Evolutionary conservation across 2,888 invertebrate species (phyloP), one percentile per base, ranked within the genome.

Genomic region (Ormyrus pomaceus): DNA sequence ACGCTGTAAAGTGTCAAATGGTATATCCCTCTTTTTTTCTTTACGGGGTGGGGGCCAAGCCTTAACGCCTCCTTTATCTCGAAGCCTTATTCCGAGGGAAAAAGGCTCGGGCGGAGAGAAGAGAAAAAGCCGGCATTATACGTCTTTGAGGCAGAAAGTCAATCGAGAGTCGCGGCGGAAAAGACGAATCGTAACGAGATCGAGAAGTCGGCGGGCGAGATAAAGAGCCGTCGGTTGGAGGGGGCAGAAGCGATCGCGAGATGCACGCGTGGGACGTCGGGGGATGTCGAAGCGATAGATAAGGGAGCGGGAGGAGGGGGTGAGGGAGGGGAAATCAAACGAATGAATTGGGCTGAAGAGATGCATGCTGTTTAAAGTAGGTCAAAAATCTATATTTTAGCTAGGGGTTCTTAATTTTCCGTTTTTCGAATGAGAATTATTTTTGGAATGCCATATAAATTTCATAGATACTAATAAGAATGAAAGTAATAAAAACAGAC

Each of bases 181-280:
- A 51, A 72, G 72, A 71, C 61, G 71, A 72, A 72, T 61, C 61
- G 59, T 71, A 71, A 62, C 72, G 72, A 72, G 62, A 72, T 62
- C 72, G 71, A 53, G 45, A 58, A 70, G 13, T 46, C 50, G 11
- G 8, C 13, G 48, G 8, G 53, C 4, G 62, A 62, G 62, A 55
- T 72, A 70, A 59, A 70, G 58, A 51, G 59, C 45, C 19, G 5
- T 19, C 46, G 68, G 19, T 19, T 19, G 19, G 19, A 55, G 45
- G 13, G 13, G 13, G 46, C 34, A 62, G 55, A 72, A 72, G 19
- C 55, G 53, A 55, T 72, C 62, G 62, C 53, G 53, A 62, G 19
- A n/a, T 62, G 62, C 19, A 19, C 19, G 2, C 19, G 19, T 61
- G n/a, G 62, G 55, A 55, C 53, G 62, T 19, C 19, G 19, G 13